A percentile compares a stretch with the other conserved stretches of the same genome.
These are phyloP conservation scores for Drosophila auraria DNA, from an alignment of 1,140 invertebrate species.

Conservation along the genomic window DNA sequence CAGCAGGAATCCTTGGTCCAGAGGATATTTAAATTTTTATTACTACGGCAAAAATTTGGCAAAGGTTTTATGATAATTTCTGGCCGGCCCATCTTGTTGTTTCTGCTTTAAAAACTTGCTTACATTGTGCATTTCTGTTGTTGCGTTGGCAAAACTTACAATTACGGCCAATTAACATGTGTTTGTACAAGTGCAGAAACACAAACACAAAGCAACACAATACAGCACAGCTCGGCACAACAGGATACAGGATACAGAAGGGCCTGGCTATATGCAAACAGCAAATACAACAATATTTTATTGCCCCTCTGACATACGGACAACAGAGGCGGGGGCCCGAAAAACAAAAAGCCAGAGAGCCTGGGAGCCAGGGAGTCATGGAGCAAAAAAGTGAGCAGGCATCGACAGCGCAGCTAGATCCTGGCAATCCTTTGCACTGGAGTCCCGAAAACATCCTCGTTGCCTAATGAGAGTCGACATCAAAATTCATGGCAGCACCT, in stretches of 20 bases:
- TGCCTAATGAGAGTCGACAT: slow-evolving; percentile 78
- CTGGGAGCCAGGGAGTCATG: slow-evolving; percentile 1
- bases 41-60: slow-evolving; percentile 70
- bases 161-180: slow-evolving; percentile 84
- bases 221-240: neutral
- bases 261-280: slow-evolving; percentile 52
- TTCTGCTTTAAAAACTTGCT: slow-evolving; percentile 62
- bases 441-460: slow-evolving; percentile 49
- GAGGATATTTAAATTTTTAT: slow-evolving; percentile 75
- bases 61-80: slow-evolving; percentile 74
- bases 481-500: slow-evolving; percentile 82
- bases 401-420: slow-evolving; percentile 39
- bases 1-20: slow-evolving; percentile 8
- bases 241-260: slow-evolving; percentile 10
- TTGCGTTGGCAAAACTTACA: slow-evolving; percentile 70
- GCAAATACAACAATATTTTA: slow-evolving; percentile 80
- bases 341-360: slow-evolving; percentile 35
- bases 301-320: slow-evolving; percentile 62
- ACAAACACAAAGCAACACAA: slow-evolving; percentile 62
- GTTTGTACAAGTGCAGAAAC: slow-evolving; percentile 81
- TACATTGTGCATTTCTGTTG: slow-evolving; percentile 65
- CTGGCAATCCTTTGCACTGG: slow-evolving; percentile 65
- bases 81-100: slow-evolving; percentile 50
- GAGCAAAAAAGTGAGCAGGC: slow-evolving; percentile 43
- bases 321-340: slow-evolving; percentile 25